A percentile compares a stretch with the other conserved stretches of the same genome.
These are phyloP conservation scores for Pheosia tremula DNA, from an alignment of 2,888 invertebrate species.

Conservation along the genomic window DNA sequence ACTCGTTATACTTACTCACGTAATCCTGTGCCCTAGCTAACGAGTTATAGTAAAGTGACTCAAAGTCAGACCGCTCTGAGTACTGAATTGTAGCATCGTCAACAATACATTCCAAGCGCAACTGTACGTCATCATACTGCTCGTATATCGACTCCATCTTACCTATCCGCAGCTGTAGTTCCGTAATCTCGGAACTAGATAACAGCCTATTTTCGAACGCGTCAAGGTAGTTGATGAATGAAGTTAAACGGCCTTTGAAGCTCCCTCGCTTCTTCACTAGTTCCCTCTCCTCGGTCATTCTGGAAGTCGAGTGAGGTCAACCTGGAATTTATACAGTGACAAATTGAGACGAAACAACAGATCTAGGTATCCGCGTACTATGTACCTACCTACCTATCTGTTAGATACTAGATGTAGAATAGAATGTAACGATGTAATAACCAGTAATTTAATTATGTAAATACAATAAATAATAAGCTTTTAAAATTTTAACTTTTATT, in stretches of 20 bases:
- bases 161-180: constrained; percentile 14
- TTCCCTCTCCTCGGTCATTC: constrained; percentile 10
- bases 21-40: constrained; percentile 12
- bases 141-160: constrained; percentile 13
- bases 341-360: not conserved
- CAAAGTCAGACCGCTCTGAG: constrained; percentile 10
- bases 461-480: not conserved
- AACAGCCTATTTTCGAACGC: not conserved
- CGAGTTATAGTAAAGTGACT: constrained; percentile 10
- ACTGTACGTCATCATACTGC: constrained; percentile 16
- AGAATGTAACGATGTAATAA: not conserved
- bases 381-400: not conserved
- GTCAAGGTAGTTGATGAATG: constrained; percentile 8
- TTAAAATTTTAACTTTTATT: not conserved
- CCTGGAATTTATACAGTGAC: constrained; percentile 7
- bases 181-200: constrained; percentile 7
- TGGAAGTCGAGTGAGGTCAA: constrained; percentile 10
- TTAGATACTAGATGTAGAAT: not conserved
- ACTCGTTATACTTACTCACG: constrained; percentile 6
- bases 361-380: not conserved
- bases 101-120: constrained; percentile 14
- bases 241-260: constrained; percentile 16
- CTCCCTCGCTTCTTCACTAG: constrained; percentile 14
- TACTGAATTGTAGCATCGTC: constrained; percentile 10
- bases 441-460: not conserved